These are phyloP conservation scores for Coturnix japonica DNA, from an alignment of 2,113 vertebrate genomes.

Conservation along the genomic window DNA sequence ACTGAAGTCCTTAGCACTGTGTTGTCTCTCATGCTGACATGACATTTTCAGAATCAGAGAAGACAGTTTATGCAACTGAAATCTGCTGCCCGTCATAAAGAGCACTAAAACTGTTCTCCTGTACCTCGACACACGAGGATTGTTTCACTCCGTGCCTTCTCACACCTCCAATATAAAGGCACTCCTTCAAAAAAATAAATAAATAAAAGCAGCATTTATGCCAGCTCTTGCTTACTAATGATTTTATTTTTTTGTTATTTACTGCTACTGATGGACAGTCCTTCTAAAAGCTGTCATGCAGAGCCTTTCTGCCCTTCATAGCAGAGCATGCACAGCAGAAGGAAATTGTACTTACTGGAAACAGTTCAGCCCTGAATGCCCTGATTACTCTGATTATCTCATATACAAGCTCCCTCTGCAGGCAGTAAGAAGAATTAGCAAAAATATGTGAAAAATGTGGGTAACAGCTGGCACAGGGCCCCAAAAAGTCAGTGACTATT, in stretches of 20 bases:
- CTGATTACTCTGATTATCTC: constrained; percentile 77
- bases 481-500: constrained; percentile 30
- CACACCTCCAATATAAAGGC: neutral
- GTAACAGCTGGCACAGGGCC: constrained; percentile 8
- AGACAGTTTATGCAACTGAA: constrained; percentile 16
- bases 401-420: constrained; percentile 84
- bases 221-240: neutral
- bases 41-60: constrained; percentile 23
- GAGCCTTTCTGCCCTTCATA: constrained; percentile 27
- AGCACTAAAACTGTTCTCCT: neutral
- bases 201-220: neutral
- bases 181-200: neutral
- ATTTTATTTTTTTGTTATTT: neutral
- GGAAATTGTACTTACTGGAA: constrained; percentile 62
- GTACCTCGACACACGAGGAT: neutral
- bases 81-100: neutral
- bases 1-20: neutral
- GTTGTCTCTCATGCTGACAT: neutral
- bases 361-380: constrained; percentile 59
- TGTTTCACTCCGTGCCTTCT: neutral
- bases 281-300: constrained; percentile 33
- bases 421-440: constrained; percentile 78
- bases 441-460: constrained; percentile 68
- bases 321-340: constrained; percentile 20
- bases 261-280: neutral